These are phyloP conservation scores for Peromyscus leucopus DNA, from an alignment of 2,113 vertebrate genomes.

Conservation along the genomic window DNA sequence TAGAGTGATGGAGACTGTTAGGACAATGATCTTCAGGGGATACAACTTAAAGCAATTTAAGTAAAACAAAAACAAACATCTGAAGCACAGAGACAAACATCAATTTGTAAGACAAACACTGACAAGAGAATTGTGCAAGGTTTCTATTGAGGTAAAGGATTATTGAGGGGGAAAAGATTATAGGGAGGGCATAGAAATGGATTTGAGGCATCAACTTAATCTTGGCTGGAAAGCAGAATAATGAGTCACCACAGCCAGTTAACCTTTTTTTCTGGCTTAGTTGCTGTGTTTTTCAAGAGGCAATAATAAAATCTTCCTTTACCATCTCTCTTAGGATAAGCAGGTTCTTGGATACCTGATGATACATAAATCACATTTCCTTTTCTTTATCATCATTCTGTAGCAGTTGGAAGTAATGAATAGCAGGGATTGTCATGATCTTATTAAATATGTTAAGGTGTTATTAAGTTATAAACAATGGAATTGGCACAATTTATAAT, in stretches of 20 bases:
- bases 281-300: constrained; percentile 57
- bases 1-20: background rate
- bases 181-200: constrained; percentile 34
- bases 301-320: constrained; percentile 70
- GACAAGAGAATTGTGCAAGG: constrained; percentile 38
- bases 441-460: constrained; percentile 69
- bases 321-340: constrained; percentile 65
- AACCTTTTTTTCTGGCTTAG: constrained; percentile 73
- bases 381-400: constrained; percentile 63
- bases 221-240: constrained; percentile 54
- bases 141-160: constrained; percentile 67
- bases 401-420: constrained; percentile 67
- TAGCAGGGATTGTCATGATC: constrained; percentile 53
- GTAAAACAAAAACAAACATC: constrained; percentile 74
- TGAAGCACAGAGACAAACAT: constrained; percentile 67
- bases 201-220: constrained; percentile 57
- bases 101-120: constrained; percentile 68
- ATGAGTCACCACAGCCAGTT: constrained; percentile 53
- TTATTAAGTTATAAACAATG: constrained; percentile 70
- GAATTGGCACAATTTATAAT: constrained; percentile 55
- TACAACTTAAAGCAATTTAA: constrained; percentile 66
- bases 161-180: constrained; percentile 37
- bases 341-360: constrained; percentile 66
- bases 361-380: constrained; percentile 64
- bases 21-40: constrained; percentile 19